These are phyloP conservation scores for Aplysina aerophoba DNA, from an alignment of 37 sponge, comb jelly and placozoan species.

Conservation along the genomic window DNA sequence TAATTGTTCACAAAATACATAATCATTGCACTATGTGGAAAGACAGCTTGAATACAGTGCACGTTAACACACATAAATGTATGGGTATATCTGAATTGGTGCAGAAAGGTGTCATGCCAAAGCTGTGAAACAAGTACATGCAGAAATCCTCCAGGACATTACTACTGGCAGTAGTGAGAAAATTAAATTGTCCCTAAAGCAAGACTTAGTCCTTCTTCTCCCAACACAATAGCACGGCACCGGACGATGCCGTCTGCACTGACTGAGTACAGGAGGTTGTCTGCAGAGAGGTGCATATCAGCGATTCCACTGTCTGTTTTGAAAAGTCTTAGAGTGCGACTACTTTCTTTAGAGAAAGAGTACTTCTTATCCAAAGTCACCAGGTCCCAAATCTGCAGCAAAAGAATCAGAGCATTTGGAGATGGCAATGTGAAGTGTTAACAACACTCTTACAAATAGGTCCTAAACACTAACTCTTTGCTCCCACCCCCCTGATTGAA, in stretches of 20 bases:
- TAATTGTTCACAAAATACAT: no score
- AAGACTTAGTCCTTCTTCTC: no score
- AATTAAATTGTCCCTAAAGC: no score
- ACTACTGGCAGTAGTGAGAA: no score
- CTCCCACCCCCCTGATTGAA: no score
- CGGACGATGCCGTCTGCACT: constrained; percentile 20
- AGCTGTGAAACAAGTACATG: not conserved
- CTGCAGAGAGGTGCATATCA: not conserved
- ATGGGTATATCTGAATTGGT: no score
- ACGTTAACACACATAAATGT: no score
- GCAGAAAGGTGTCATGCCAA: not conserved
- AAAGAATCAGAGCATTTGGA: not conserved
- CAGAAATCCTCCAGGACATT: not conserved
- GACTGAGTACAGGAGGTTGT: not conserved
- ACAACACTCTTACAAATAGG: not conserved
- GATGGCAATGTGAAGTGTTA: not conserved
- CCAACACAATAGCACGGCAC: constrained; percentile 19
- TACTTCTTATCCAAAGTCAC: constrained; percentile 52
- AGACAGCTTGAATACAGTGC: no score
- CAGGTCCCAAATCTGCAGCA: constrained; percentile 64
- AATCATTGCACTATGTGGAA: no score
- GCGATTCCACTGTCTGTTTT: constrained; percentile 22
- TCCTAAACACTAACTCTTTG: not conserved
- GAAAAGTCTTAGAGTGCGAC: constrained; percentile 10
- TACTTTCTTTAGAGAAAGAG: constrained; percentile 22